Conservation (phyloP, 2,113 vertebrate genomes). For the Cavia aperea region DNA sequence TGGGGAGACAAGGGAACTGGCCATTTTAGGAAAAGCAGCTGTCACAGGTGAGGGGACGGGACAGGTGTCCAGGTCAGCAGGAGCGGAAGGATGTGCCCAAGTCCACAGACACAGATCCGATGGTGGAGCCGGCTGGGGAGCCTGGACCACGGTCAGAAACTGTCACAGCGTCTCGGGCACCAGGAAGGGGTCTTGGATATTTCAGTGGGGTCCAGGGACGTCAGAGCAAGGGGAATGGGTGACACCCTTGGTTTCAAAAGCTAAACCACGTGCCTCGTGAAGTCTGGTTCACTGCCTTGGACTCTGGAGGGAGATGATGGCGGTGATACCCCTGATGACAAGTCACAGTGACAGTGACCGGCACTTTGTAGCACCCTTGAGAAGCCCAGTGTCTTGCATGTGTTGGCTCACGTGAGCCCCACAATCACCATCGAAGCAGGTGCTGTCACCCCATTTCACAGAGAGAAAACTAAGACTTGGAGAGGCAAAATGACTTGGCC, state of each 20-base stretch:
- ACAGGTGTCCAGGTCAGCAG: not conserved
- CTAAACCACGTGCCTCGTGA: not conserved
- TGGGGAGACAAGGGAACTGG: not conserved
- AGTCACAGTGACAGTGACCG: not conserved
- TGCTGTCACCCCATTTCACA: not conserved
- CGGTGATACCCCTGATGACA: rapidly evolving
- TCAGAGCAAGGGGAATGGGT: not conserved
- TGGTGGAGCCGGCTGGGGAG: not conserved
- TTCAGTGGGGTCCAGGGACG: not conserved
- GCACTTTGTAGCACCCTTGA: not conserved
- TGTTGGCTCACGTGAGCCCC: not conserved
- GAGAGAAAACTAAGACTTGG: not conserved
- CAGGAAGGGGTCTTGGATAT: not conserved
- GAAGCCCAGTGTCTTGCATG: not conserved
- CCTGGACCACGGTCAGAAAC: not conserved
- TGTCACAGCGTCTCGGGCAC: not conserved
- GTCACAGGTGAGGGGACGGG: not conserved
- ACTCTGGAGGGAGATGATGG: not conserved
- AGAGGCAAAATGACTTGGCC: not conserved
- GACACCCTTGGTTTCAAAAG: not conserved
- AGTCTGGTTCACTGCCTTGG: not conserved
- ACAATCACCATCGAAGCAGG: not conserved
- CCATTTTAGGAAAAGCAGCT: rapidly evolving
- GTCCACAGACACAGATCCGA: not conserved
- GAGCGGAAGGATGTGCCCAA: not conserved